Percentiles rank a stretch among this genome's conserved stretches.
These are phyloP conservation scores for Ophiothrix spiculata DNA, from an alignment of 35 echinoderm and acorn worm genomes.

Conservation along the genomic window DNA sequence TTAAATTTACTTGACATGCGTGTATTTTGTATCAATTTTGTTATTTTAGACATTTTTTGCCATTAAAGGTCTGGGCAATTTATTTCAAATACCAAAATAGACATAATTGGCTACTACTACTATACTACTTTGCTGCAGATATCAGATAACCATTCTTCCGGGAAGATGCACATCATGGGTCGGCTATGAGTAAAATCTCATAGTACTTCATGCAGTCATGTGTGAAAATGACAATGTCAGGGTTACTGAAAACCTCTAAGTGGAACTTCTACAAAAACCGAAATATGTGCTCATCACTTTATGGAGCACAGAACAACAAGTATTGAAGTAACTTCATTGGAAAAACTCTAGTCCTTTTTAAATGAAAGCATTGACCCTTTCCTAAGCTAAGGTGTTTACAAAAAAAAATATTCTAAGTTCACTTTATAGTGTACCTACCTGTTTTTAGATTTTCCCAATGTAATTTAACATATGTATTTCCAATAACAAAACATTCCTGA, in stretches of 20 bases:
- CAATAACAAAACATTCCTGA: neutral
- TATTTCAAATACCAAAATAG: neutral
- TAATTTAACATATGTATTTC: neutral
- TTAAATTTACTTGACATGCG: neutral
- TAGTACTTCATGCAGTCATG: too few species aligned
- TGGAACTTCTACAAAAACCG: too few species aligned
- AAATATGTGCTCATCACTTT: too few species aligned
- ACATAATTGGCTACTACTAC: neutral
- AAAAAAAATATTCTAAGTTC: neutral
- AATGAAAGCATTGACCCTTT: neutral
- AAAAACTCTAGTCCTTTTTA: too few species aligned
- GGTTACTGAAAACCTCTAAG: too few species aligned
- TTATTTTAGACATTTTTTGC: neutral
- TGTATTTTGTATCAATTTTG: neutral
- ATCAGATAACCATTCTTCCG: neutral
- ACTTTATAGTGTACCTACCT: neutral
- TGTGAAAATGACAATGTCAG: too few species aligned
- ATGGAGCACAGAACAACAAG: too few species aligned
- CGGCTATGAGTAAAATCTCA: too few species aligned
- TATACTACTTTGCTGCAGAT: neutral
- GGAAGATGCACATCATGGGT: too few species aligned
- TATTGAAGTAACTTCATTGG: too few species aligned
- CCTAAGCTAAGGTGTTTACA: neutral
- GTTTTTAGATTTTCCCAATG: neutral
- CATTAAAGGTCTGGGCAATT: neutral